Evolutionary conservation across 2,797 vertebrate genomes (phyloP), one percentile per base, ranked within the genome.

Genomic region (Chelmon rostratus): DNA sequence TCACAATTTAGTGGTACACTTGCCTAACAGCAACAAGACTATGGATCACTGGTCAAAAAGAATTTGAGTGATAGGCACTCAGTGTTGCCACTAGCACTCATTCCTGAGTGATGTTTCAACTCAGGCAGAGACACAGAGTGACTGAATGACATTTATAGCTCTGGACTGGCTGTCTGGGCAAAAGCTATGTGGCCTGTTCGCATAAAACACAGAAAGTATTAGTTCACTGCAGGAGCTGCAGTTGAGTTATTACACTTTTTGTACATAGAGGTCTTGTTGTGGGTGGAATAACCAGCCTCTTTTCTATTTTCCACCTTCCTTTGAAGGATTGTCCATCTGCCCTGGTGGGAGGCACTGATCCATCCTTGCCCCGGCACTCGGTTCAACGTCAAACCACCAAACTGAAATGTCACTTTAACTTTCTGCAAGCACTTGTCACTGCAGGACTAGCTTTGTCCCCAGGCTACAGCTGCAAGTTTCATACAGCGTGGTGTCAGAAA

Each of bases 341-440:
- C 86, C 81, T 68, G 50, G 77, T 84, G 85, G 73, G 86, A 90
- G 69, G 83, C 83, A 65, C 76, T 81, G 86, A 93, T 92, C 86
- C 85, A 86, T 91, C 86, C 78, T 81, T 16, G 75, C 86, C 78
- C 73, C 54, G 83, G 73, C 78, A 73, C 82, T 88, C 79, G 73
- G 83, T 88, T 90, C 84, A 88, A 64, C 61, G 52, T 92, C 90
- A 92, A 86, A 87, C 68, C 62, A 42, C 79, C 80, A 86, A 88
- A 89, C 89, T 88, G 81, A 93, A 94, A 93, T 92, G 92, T 92
- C 92, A 94, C 85, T 91, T 91, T 73, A 84, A 80, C 83, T 92
- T 86, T 85, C 64, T 37, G 38, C 79, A 28, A 75, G 86, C 83
- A 83, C 91, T 89, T 83, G 87, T 91, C 89, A 90, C 88, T 76